A percentile compares a stretch with the other conserved stretches of the same genome.
Evolutionary conservation across 53 echinoderm and acorn worm genomes (phyloP).

Genomic region (Luidia sarsii): DNA sequence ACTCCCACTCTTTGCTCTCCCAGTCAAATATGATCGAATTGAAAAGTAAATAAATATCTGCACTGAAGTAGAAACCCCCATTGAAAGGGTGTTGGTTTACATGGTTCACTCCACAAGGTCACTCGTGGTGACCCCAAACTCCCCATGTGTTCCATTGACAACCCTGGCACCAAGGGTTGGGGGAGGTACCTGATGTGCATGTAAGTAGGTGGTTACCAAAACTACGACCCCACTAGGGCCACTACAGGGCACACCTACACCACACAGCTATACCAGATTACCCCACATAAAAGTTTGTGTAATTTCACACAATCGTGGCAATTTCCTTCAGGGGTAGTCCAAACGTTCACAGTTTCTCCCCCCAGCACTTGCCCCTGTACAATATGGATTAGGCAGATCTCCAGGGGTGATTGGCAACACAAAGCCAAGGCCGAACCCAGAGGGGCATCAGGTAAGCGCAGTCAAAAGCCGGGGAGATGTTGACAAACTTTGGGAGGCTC

Average conservation of each 20-base stretch:
- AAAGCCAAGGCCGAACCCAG: too few relatives aligned
- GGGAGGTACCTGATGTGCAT: conserved; percentile 3
- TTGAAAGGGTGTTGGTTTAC: neutral
- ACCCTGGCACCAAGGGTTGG: too few relatives aligned
- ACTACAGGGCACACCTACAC: neutral
- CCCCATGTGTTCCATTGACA: conserved; percentile 28
- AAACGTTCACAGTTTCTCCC: conserved; percentile 39
- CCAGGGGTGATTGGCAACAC: too few relatives aligned
- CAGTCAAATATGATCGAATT: too few relatives aligned
- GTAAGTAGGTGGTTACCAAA: neutral
- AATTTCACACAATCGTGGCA: conserved; percentile 9
- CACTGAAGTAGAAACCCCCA: neutral
- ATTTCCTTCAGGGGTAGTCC: conserved; percentile 29
- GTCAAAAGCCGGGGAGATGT: too few relatives aligned
- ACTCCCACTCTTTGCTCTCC: too few relatives aligned
- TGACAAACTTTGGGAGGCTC: too few relatives aligned
- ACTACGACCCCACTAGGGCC: too few relatives aligned
- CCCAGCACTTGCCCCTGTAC: too few relatives aligned
- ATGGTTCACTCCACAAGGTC: neutral
- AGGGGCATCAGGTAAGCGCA: too few relatives aligned
- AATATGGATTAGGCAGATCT: too few relatives aligned
- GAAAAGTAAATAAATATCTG: neutral
- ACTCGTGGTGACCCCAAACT: neutral
- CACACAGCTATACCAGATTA: neutral
- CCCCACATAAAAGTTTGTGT: neutral